phyloP scores from a whole-genome alignment of 2,113 vertebrate genomes.

The Pristiophorus japonicus region DNA sequence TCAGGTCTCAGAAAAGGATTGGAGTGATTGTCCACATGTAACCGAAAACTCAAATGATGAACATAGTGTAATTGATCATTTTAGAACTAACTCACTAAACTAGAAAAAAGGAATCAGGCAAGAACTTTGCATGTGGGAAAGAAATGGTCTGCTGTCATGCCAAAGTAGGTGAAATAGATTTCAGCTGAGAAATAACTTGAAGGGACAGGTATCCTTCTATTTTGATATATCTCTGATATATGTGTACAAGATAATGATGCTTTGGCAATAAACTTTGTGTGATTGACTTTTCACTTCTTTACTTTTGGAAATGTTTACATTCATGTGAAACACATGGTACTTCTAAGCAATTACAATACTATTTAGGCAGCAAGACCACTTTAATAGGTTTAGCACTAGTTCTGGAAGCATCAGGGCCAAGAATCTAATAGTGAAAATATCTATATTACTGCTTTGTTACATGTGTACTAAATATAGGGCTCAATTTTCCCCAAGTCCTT shows the following conservation, averaged over 20 bases:
- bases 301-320: not conserved
- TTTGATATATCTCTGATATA: not conserved
- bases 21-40: not conserved
- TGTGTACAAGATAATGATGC: not conserved
- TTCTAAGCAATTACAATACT: not conserved
- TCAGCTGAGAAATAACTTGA: not conserved
- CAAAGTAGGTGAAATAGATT: not conserved
- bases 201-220: not conserved
- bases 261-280: not conserved
- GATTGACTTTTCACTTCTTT: not conserved
- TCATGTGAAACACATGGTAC: not conserved
- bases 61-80: not conserved
- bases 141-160: not conserved
- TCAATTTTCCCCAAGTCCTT: too few species aligned
- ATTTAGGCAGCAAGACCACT: not conserved
- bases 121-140: not conserved
- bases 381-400: too few species aligned
- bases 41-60: not conserved
- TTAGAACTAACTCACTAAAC: not conserved
- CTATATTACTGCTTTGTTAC: not conserved
- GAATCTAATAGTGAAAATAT: not conserved
- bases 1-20: not conserved
- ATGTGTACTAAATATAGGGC: not conserved
- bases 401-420: not conserved
- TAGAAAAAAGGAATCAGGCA: not conserved